Evolutionary conservation across 2,113 vertebrate genomes (phyloP).

Genomic region (Atractosteus spatula): DNA sequence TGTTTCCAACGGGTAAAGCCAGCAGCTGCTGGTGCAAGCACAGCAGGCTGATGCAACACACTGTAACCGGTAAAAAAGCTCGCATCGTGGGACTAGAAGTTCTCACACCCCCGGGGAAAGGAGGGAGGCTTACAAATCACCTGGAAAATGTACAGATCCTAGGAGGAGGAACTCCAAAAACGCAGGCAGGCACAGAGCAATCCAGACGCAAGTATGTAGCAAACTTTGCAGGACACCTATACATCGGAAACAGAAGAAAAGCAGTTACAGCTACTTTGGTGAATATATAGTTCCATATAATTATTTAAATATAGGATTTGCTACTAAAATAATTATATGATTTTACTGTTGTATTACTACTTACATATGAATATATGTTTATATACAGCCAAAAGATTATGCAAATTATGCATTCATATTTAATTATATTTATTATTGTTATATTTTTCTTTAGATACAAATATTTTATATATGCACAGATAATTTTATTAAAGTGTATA

Average conservation of each 20-base stretch:
- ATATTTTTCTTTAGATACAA: neutral
- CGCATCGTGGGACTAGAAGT: conserved; percentile 53
- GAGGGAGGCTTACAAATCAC: conserved; percentile 33
- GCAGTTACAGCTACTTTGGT: conserved; percentile 33
- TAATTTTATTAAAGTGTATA: neutral
- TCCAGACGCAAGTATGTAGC: conserved; percentile 18
- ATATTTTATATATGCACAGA: neutral
- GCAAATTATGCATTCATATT: neutral
- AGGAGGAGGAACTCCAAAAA: neutral
- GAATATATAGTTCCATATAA: neutral
- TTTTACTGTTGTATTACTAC: neutral
- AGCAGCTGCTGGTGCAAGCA: conserved; percentile 49
- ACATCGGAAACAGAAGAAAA: neutral
- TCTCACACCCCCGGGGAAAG: conserved; percentile 36
- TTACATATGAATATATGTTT: neutral
- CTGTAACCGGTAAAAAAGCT: conserved; percentile 47
- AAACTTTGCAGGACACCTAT: conserved; percentile 10
- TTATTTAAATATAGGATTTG: conserved; percentile 3
- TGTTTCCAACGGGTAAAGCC: conserved; percentile 44
- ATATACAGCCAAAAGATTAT: neutral
- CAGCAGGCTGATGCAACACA: conserved; percentile 73
- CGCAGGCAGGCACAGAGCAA: conserved; percentile 2
- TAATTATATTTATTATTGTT: neutral
- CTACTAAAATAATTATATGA: neutral
- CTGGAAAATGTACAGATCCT: conserved; percentile 28